Evolutionary conservation across 1,140 invertebrate genomes (phyloP).

Genomic region (Pissodes strobi): DNA sequence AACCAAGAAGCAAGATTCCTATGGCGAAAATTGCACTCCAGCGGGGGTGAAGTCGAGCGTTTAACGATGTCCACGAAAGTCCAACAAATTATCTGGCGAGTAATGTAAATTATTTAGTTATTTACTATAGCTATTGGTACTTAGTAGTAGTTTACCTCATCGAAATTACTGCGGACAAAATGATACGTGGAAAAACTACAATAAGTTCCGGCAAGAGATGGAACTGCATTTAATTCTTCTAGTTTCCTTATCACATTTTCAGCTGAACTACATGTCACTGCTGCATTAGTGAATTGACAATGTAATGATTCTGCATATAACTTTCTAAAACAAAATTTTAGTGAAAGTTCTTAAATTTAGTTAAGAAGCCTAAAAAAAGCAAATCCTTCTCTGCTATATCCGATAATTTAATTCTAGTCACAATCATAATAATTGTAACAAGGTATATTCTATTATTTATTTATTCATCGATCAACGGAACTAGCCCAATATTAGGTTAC

Average conservation of each 20-base stretch:
- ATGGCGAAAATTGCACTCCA: too few relatives aligned
- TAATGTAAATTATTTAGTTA: neutral
- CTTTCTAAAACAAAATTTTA: constrained; percentile 66
- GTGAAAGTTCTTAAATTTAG: too few relatives aligned
- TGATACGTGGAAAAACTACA: constrained; percentile 78
- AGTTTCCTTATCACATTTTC: constrained; percentile 55
- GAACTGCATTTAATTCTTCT: constrained; percentile 54
- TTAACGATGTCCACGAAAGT: neutral
- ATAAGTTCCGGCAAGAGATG: constrained; percentile 73
- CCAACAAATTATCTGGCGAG: neutral
- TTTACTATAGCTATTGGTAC: neutral
- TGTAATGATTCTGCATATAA: constrained; percentile 80
- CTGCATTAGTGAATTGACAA: constrained; percentile 76
- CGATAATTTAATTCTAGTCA: too few relatives aligned
- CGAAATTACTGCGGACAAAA: constrained; percentile 82
- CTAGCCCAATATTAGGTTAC: too few relatives aligned
- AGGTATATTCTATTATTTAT: too few relatives aligned
- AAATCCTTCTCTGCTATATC: too few relatives aligned
- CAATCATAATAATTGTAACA: too few relatives aligned
- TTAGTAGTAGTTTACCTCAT: constrained; percentile 60
- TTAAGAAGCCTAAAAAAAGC: too few relatives aligned
- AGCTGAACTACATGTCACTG: constrained; percentile 61
- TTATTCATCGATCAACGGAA: too few relatives aligned
- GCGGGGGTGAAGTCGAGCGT: too few relatives aligned
- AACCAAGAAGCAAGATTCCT: too few relatives aligned